A percentile compares a stretch with the other conserved stretches of the same genome.
These are phyloP conservation scores for Galeopterus variegatus DNA, from an alignment of 2,113 vertebrate genomes.

Conservation along the genomic window DNA sequence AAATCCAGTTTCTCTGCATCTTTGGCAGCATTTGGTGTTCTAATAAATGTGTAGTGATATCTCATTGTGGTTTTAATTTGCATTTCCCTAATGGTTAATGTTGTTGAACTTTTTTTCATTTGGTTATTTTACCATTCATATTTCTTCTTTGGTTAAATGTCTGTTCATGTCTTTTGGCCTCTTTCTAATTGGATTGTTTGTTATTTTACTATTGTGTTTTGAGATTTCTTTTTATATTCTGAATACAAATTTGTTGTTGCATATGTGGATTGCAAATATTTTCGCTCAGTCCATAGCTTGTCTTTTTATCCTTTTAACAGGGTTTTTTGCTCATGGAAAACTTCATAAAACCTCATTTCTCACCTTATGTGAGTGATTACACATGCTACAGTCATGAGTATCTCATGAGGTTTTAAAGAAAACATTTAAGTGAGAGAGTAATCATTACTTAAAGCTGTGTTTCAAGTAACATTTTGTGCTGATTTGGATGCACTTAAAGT, in stretches of 20 bases:
- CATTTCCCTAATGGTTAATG: neutral
- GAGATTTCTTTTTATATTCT: neutral
- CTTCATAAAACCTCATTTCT: neutral
- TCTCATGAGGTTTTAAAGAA: neutral
- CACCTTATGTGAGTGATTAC: neutral
- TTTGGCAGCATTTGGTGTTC: neutral
- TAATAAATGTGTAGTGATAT: neutral
- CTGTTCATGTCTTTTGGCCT: neutral
- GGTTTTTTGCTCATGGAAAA: neutral
- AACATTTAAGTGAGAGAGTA: neutral
- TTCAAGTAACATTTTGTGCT: neutral
- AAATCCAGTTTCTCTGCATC: neutral
- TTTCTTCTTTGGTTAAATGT: neutral
- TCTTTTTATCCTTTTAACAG: neutral
- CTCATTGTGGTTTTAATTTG: neutral
- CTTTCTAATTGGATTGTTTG: neutral
- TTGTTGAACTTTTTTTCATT: neutral
- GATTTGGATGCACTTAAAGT: neutral
- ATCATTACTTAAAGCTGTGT: neutral
- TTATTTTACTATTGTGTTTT: conserved; percentile 6
- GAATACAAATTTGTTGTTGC: neutral
- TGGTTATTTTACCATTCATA: neutral
- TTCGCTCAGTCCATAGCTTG: neutral
- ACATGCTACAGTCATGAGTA: neutral
- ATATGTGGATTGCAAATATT: neutral